Percentiles rank a stretch among this genome's conserved stretches.
phyloP scores from a whole-genome alignment of 2,888 invertebrate genomes.

The Molorchus minor region DNA sequence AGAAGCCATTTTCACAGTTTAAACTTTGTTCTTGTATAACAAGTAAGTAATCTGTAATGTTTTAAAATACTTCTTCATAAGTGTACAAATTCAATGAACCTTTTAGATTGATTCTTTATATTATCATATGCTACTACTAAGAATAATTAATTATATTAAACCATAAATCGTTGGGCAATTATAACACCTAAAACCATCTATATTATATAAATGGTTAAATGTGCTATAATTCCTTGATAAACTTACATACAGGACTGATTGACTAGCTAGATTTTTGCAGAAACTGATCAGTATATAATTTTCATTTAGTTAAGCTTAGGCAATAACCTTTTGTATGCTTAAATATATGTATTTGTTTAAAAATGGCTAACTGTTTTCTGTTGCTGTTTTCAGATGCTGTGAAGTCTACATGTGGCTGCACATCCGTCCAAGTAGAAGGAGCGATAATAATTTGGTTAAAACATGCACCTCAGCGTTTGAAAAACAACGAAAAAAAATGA shows the following conservation, averaged over 20 bases:
- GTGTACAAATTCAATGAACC: neutral
- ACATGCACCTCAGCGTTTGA: conserved; percentile 1
- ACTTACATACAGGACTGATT: too few species aligned
- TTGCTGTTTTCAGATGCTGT: conserved; percentile 1
- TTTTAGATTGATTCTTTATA: neutral
- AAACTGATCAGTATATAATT: neutral
- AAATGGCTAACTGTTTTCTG: too few species aligned
- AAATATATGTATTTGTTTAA: too few species aligned
- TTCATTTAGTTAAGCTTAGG: neutral
- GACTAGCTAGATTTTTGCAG: neutral
- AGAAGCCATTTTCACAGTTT: too few species aligned
- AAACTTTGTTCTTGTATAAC: too few species aligned
- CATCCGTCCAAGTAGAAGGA: neutral
- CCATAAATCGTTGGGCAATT: too few species aligned
- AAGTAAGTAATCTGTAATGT: conserved; percentile 3
- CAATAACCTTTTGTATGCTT: neutral
- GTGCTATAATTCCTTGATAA: too few species aligned
- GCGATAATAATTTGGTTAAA: neutral
- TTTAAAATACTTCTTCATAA: neutral
- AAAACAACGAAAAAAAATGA: neutral
- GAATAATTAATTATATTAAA: too few species aligned
- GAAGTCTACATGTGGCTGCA: neutral
- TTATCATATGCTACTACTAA: too few species aligned
- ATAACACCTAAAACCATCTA: too few species aligned
- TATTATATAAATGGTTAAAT: too few species aligned